Evolutionary conservation across 2,888 invertebrate genomes (phyloP), one percentile per base, ranked within the genome.

Genomic region (Endomychus coccineus): DNA sequence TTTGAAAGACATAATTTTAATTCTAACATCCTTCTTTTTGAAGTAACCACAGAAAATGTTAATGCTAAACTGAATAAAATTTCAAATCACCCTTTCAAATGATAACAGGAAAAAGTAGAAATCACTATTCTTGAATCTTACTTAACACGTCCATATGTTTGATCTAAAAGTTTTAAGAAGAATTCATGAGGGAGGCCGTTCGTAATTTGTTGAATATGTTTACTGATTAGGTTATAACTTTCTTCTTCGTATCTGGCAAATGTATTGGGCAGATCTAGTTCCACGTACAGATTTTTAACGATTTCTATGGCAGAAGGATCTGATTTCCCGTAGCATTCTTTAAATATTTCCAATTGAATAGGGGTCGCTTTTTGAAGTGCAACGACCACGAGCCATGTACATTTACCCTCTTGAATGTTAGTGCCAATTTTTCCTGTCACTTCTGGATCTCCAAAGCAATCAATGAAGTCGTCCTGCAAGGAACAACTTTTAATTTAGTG

Each of bases 391-490:
- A 95, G 69, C 97, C 97, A 98, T 0, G 91, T 81, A 66, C 96
- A 97, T 68, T 96, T 97, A 17, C 94, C 94, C 51, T 95, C 92
- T 66, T 84, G 77, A 50, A 98, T 95, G 59, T 97, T 95, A 0
- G 82, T 86, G 17, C 92, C 89, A 22, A 77, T 70, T 70, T 96
- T 98, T 4, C 96, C 97, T 0, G 83, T 92, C 2, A 85, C 73
- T 5, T 75, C 70, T 10, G 85, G 77, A 61, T 92, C 81, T 1
- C 94, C 95, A 62, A 84, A 97, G 59, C 88, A 90, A 62, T 95
- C 94, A 17, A 32, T 39, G 7, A 28, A 29, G 42, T 52, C 48
- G 56, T 83, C 89, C 71, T 91, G 91, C 24, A 92, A 19, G 19
- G 6, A 7, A 7, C 19, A 7, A 7, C 6, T 7, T 5, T 19